Base-by-base conservation (phyloP, 2,113 vertebrate species). In the Anguilla japonica region DNA sequence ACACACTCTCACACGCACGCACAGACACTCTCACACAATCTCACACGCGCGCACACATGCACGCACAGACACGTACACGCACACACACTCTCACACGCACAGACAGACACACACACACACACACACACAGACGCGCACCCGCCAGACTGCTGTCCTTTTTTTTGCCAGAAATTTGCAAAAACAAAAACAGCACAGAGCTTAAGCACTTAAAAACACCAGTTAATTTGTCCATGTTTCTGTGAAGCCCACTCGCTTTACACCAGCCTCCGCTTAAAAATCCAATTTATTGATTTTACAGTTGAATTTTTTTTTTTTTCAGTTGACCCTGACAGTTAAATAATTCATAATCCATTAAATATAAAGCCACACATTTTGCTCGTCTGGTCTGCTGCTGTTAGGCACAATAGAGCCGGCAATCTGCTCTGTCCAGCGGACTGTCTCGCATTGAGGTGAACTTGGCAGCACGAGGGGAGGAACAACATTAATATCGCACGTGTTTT, bases 291-390 rank as follows among this genome's bases (percentile, higher is more conserved):
- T 94, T 95, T 91, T 89, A 87, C 91, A 83, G 89, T 89, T 87
- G 46, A 87, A 81, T 83, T 84, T 57, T 87, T 53, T 90, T 29
- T 83, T 84, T 57, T 87, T 53, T 90, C 34, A 87, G 87, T 84
- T 93, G 90, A 95, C 92, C 93, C 91, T n/a, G n/a, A 78, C 89
- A 91, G 90, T 95, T 94, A 93, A 94, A 95, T 94, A 34, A 94
- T 94, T 94, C 91, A 94, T 93, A 93, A 94, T 91, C 91, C 93
- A 95, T 94, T 94, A 93, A 93, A 94, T 93, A 90, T 92, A 94
- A 94, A 93, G 89, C 92, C 92, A 91, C 94, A 93, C 91, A 93
- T 95, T 95, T 94, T 93, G 91, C 89, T 90, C 63, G 22, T 93
- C 93, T 94, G 93, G 92, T 91, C 91, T 83, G 41, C 88, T 90